phyloP scores from a whole-genome alignment of 30 jellyfish, hydroid and myxozoan genomes.

The Turritopsis dohrnii region DNA sequence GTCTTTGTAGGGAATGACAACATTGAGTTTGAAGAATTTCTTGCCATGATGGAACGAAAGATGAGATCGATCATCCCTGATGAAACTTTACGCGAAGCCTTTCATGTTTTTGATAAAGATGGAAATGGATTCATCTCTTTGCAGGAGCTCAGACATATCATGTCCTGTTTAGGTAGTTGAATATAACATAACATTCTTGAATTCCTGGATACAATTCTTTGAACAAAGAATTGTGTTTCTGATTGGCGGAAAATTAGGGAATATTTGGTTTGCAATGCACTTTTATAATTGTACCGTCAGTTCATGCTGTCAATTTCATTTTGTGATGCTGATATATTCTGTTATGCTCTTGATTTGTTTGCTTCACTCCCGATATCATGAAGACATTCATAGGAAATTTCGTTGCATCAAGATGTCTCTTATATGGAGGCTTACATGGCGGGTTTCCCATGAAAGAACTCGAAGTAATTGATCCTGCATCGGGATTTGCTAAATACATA shows the following conservation, averaged over 20 bases:
- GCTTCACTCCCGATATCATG: too few relatives aligned
- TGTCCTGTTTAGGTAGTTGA: not conserved
- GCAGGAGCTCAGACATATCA: not conserved
- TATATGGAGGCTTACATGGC: too few relatives aligned
- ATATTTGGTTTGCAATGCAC: too few relatives aligned
- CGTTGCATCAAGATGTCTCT: too few relatives aligned
- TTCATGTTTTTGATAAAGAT: not conserved
- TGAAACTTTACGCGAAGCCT: not conserved
- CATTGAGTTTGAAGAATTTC: conserved; percentile 10
- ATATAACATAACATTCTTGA: not conserved
- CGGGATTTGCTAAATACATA: too few relatives aligned
- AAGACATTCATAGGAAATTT: too few relatives aligned
- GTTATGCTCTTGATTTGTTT: too few relatives aligned
- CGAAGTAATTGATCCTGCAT: too few relatives aligned
- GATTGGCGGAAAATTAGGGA: not conserved
- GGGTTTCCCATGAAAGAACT: too few relatives aligned
- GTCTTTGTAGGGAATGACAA: conserved; percentile 7
- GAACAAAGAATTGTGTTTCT: not conserved
- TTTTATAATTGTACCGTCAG: too few relatives aligned
- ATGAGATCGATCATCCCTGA: not conserved
- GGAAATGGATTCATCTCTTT: not conserved
- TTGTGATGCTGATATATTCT: too few relatives aligned
- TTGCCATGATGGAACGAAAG: not conserved
- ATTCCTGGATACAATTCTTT: not conserved
- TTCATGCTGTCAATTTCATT: too few relatives aligned